These are phyloP conservation scores for Pogonomyrmex californicus DNA, from an alignment of 1,140 invertebrate genomes.

Conservation along the genomic window DNA sequence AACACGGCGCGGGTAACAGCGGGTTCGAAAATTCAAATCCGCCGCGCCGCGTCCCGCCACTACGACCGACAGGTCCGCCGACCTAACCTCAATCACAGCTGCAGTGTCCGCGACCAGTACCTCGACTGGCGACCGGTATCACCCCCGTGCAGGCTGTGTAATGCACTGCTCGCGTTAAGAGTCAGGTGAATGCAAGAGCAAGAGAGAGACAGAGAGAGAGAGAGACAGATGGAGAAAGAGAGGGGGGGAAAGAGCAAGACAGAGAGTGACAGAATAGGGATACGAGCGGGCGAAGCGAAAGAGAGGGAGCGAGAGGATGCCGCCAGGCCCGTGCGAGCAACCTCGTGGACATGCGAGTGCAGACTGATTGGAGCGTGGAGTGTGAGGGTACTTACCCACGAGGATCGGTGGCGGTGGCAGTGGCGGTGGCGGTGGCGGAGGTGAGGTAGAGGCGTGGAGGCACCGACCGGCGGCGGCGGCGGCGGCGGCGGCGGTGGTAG, in stretches of 20 bases:
- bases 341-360: constrained; percentile 86
- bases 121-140: constrained; percentile 73
- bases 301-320: constrained; percentile 79
- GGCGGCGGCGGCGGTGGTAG: constrained; percentile 66
- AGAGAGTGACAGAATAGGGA: constrained; percentile 43
- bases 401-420: constrained; percentile 78
- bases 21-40: constrained; percentile 77
- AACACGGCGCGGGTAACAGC: constrained; percentile 37
- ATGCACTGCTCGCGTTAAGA: constrained; percentile 75
- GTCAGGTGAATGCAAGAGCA: constrained; percentile 74
- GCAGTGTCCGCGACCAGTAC: constrained; percentile 71
- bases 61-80: constrained; percentile 71
- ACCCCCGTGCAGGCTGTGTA: constrained; percentile 64
- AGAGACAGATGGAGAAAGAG: neutral
- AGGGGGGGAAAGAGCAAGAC: constrained; percentile 8
- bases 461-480: constrained; percentile 74
- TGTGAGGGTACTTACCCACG: constrained; percentile 86
- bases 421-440: constrained; percentile 72
- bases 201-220: constrained; percentile 22
- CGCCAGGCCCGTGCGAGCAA: constrained; percentile 81
- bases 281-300: constrained; percentile 46
- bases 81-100: constrained; percentile 82
- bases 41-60: constrained; percentile 71
- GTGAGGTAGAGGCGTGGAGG: constrained; percentile 77
- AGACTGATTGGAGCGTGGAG: constrained; percentile 84